These are phyloP conservation scores for Phania funesta DNA, from an alignment of 2,888 invertebrate species.

Conservation along the genomic window DNA sequence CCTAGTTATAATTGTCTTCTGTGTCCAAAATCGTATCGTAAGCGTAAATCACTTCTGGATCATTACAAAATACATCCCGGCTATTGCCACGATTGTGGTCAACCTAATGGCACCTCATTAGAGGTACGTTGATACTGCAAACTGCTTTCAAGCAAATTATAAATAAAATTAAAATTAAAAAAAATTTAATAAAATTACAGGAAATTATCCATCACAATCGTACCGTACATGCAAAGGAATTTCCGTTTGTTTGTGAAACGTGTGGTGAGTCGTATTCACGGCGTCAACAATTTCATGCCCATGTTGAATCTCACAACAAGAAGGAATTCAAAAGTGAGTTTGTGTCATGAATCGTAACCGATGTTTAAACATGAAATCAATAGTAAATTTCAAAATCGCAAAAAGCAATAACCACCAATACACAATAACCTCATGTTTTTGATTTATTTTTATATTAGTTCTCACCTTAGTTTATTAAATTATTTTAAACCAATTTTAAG, in stretches of 20 bases:
- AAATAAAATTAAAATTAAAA: neutral
- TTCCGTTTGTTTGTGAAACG: constrained; percentile 80
- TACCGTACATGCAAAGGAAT: constrained; percentile 79
- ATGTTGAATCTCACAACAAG: constrained; percentile 80
- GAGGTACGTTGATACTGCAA: constrained; percentile 76
- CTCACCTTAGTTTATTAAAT: neutral
- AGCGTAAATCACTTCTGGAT: constrained; percentile 79
- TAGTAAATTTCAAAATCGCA: constrained; percentile 61
- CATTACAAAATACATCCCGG: constrained; percentile 80
- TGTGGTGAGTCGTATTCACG: constrained; percentile 80
- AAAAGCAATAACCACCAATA: neutral
- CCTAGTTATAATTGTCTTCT: constrained; percentile 78
- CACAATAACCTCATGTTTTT: constrained; percentile 4
- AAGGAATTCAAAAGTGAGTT: constrained; percentile 80
- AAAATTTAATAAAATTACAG: constrained; percentile 66
- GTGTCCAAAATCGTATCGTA: constrained; percentile 79
- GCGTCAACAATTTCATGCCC: constrained; percentile 80
- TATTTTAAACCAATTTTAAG: neutral
- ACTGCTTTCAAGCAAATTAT: neutral
- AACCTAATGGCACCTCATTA: constrained; percentile 78
- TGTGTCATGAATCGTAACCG: constrained; percentile 65
- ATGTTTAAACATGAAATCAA: constrained; percentile 61
- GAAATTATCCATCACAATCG: constrained; percentile 80
- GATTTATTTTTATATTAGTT: neutral
- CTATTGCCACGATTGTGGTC: constrained; percentile 79